These are phyloP conservation scores for Nasua narica DNA, from an alignment of 2,797 vertebrate genomes.

Conservation along the genomic window DNA sequence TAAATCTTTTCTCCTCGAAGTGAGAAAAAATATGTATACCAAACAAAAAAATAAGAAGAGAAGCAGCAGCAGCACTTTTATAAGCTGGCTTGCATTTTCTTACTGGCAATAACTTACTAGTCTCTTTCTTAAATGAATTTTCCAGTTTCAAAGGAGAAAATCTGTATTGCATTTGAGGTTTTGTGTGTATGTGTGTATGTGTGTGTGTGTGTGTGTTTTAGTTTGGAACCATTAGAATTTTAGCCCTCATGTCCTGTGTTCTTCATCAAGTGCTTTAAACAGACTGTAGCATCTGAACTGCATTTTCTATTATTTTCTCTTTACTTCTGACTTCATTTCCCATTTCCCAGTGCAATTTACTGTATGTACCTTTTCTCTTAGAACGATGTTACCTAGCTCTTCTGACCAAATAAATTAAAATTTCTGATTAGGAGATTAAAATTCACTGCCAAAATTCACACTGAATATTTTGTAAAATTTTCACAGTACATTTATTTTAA, in stretches of 20 bases:
- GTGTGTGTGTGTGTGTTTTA: neutral
- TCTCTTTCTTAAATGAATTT: constrained; percentile 58
- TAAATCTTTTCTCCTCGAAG: neutral
- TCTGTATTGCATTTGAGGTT: constrained; percentile 49
- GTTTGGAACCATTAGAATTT: constrained; percentile 42
- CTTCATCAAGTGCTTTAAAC: constrained; percentile 7
- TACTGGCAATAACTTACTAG: constrained; percentile 51
- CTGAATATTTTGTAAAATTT: neutral
- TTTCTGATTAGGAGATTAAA: constrained; percentile 39
- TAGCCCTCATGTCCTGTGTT: neutral
- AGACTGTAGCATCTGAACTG: neutral
- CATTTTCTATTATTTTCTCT: neutral
- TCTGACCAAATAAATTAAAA: neutral
- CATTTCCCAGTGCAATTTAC: neutral
- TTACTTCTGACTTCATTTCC: neutral
- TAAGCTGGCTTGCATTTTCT: constrained; percentile 52
- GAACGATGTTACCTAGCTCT: neutral
- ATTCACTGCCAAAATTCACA: neutral
- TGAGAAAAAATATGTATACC: constrained; percentile 4
- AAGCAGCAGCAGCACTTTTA: neutral
- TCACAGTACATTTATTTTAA: constrained; percentile 24
- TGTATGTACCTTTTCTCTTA: neutral
- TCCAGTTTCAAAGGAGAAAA: constrained; percentile 64
- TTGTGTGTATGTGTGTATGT: neutral
- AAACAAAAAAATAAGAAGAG: neutral